These are phyloP conservation scores for Pediacus dermestoides DNA, from an alignment of 2,888 invertebrate genomes.

Conservation along the genomic window DNA sequence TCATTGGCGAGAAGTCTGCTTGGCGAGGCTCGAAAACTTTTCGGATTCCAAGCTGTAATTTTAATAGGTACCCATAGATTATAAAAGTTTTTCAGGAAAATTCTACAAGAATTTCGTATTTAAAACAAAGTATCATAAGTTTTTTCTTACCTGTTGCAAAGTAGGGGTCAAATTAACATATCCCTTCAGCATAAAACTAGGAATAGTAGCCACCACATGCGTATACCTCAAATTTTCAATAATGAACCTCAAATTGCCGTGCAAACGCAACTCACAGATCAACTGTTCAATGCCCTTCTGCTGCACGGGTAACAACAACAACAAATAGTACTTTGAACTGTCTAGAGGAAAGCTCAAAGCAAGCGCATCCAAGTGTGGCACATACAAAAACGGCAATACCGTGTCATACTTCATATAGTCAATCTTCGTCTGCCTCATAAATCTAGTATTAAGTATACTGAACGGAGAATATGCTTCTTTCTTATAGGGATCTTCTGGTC, in stretches of 20 bases:
- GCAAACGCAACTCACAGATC: constrained; percentile 61
- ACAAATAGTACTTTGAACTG: constrained; percentile 72
- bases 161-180: constrained; percentile 77
- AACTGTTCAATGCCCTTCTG: constrained; percentile 59
- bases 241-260: constrained; percentile 62
- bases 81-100: constrained; percentile 2
- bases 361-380: constrained; percentile 67
- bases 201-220: constrained; percentile 73
- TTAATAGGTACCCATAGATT: no score
- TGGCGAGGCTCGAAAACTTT: constrained; percentile 78
- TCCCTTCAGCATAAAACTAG: constrained; percentile 76
- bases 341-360: constrained; percentile 76
- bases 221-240: constrained; percentile 65
- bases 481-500: no score
- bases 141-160: constrained; percentile 70
- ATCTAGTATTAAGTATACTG: constrained; percentile 2
- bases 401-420: constrained; percentile 74
- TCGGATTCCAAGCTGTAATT: constrained; percentile 70
- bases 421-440: constrained; percentile 52
- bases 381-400: constrained; percentile 70
- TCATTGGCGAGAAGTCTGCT: constrained; percentile 77
- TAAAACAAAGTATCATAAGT: constrained; percentile 3
- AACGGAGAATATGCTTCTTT: no score
- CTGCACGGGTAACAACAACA: constrained; percentile 68
- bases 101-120: neutral